Base-by-base conservation (phyloP, 2,888 invertebrate genomes). In the Seira ritae region DNA sequence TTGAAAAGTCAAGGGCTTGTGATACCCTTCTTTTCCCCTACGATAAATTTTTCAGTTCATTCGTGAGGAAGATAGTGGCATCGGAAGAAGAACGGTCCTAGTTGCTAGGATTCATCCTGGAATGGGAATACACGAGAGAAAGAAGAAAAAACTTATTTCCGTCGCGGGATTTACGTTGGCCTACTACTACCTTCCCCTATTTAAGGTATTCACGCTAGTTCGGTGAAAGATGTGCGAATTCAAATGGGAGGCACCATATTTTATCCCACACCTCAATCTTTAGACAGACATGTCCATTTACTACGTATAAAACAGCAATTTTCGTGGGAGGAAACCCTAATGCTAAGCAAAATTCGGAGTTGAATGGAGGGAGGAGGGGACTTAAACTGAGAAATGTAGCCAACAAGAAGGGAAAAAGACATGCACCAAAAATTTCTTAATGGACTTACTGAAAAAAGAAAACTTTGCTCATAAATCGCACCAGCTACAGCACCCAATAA, bases 391-490 rank as follows among this genome's bases (percentile, higher is more conserved):
- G n/a, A n/a, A n/a, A n/a, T n/a, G n/a, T n/a, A n/a, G n/a, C n/a
- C n/a, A n/a, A n/a, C n/a, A n/a, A n/a, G n/a, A n/a, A n/a, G n/a
- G n/a, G 20, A 69, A n/a, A 24, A 69, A 50, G 37, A 62, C 19
- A 62, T 62, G 17, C 6, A 46, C 22, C 46, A 24, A 67, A 67
- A 74, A 68, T 37, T 55, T 17, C 1, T 60, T 68, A 60, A 68
- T 60, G 76, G 55, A 68, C 23, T 68, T 76, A 68, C 68, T 55
- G 37, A 70, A 70, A 42, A n/a, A 17, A 24, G 22, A 55, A 60
- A 76, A 76, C 76, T 76, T 76, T 76, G 10, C 50, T 55, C 76
- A 60, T 76, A 76, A 76, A 76, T 76, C 65, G 67, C 31, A 31
- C 31, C 2, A 31, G 31, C 31, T 31, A 2, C 8, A 31, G 31